Percentiles rank a stretch among this genome's conserved stretches.
Evolutionary conservation across 2,113 vertebrate genomes (phyloP).

Genomic region (Rhinoptilus africanus): DNA sequence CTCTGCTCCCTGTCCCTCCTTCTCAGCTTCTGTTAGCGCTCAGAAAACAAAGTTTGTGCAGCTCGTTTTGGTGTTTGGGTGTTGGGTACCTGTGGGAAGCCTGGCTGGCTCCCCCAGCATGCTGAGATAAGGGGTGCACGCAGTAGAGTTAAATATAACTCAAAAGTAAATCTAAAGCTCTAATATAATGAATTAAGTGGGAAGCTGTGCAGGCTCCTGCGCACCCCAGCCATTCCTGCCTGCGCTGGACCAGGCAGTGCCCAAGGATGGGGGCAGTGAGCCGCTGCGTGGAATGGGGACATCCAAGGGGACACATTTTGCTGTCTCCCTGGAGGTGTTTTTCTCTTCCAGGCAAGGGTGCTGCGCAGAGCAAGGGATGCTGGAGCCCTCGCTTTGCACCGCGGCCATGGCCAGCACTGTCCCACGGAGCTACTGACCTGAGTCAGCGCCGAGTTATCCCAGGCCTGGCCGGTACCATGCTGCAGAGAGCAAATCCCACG

Average conservation of each 20-base stretch:
- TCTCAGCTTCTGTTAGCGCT: neutral
- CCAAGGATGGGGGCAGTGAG: neutral
- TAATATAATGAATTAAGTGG: neutral
- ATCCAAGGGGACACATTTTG: neutral
- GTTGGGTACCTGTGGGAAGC: neutral
- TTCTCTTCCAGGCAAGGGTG: neutral
- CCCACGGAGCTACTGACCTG: neutral
- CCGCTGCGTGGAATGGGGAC: accelerated
- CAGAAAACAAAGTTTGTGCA: neutral
- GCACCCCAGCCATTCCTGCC: neutral
- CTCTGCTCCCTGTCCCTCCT: too few species aligned
- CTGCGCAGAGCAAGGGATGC: neutral
- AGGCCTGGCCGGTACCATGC: accelerated
- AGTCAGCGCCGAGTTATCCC: accelerated
- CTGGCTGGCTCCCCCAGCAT: accelerated
- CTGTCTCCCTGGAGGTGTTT: neutral
- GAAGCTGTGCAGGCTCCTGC: neutral
- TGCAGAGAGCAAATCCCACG: neutral
- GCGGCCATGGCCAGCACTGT: accelerated
- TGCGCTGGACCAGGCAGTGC: neutral
- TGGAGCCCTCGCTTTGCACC: neutral
- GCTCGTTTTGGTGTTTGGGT: neutral
- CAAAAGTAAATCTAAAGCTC: neutral
- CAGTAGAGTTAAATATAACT: neutral
- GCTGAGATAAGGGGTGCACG: neutral